These are phyloP conservation scores for Plodia interpunctella DNA, from an alignment of 1,140 invertebrate species.

Conservation along the genomic window DNA sequence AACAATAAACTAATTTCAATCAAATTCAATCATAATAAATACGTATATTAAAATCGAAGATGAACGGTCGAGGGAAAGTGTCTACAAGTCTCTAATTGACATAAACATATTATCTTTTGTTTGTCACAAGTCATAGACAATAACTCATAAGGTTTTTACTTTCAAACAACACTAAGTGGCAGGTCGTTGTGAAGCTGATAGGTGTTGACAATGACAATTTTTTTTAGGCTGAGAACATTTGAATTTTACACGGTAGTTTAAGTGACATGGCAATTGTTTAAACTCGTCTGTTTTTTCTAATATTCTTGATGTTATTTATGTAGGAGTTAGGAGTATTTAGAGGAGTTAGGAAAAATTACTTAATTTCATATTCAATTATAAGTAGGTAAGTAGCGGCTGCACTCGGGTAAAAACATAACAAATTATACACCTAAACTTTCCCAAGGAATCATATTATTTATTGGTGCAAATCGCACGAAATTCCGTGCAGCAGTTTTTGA, in stretches of 20 bases:
- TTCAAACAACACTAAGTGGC: neutral
- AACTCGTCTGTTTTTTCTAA: neutral
- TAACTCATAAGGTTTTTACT: slow-evolving; percentile 8
- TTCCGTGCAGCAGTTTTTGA: no score
- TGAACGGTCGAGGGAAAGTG: slow-evolving; percentile 14
- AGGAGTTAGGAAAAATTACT: no score
- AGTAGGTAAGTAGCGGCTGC: no score
- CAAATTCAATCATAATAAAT: no score
- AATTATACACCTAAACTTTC: no score
- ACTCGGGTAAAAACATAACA: no score
- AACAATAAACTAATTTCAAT: no score
- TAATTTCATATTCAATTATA: no score
- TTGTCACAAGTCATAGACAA: slow-evolving; percentile 16
- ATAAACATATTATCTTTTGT: slow-evolving; percentile 62
- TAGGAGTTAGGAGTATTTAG: no score
- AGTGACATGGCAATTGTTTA: neutral
- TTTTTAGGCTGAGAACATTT: neutral
- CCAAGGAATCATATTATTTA: no score
- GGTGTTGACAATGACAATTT: neutral
- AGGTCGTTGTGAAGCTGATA: neutral
- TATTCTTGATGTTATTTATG: no score
- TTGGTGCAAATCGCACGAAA: no score
- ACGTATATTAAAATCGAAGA: neutral
- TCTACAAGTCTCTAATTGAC: slow-evolving; percentile 49
- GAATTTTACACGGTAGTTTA: neutral